phyloP scores from a whole-genome alignment of 2,797 vertebrate genomes.

The Pitangus sulphuratus region DNA sequence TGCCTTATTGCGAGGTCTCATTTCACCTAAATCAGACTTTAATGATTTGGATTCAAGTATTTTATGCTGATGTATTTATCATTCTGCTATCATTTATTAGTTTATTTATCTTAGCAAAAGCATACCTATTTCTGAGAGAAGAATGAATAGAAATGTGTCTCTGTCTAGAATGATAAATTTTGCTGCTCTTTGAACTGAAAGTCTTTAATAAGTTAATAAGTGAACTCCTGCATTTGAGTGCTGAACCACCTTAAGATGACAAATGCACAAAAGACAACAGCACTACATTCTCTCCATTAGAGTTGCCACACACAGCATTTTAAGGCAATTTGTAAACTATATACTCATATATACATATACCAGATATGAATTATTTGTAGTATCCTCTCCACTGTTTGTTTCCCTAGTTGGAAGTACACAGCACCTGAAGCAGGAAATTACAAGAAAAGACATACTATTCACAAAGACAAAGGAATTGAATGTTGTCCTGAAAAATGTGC shows the following conservation, averaged over 20 bases:
- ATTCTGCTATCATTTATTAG: not conserved
- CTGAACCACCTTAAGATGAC: not conserved
- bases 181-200: not conserved
- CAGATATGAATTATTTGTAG: not conserved
- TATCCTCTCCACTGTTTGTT: not conserved
- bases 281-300: not conserved
- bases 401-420: not conserved
- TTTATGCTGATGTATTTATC: not conserved
- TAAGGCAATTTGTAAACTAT: not conserved
- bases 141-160: not conserved
- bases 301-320: not conserved
- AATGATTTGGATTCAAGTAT: not conserved
- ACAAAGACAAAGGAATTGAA: not conserved
- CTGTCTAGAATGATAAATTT: not conserved
- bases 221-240: not conserved
- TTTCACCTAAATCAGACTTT: not conserved
- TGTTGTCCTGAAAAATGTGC: not conserved
- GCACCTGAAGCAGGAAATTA: not conserved
- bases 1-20: not conserved
- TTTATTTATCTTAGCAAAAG: not conserved
- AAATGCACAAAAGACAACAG: not conserved
- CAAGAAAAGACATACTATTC: not conserved
- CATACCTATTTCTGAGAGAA: not conserved
- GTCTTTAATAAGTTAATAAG: not conserved
- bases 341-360: not conserved